Evolutionary conservation across 1,140 invertebrate species (phyloP).

Genomic region (Lucilia sericata): DNA sequence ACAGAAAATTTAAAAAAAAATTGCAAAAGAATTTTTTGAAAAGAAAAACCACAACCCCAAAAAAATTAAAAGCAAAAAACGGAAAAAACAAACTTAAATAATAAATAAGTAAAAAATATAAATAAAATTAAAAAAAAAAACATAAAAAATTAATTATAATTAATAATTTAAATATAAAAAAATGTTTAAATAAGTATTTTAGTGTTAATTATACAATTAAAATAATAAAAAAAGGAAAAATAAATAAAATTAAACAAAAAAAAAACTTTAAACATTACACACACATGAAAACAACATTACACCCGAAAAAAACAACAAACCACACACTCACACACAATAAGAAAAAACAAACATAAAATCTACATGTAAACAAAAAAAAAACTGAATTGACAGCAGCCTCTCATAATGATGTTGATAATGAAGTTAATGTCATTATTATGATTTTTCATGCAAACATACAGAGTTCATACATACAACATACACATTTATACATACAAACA

Average conservation of each 20-base stretch:
- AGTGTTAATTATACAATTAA: constrained; percentile 68
- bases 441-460: not conserved
- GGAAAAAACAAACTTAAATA: constrained; percentile 34
- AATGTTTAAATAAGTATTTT: constrained; percentile 68
- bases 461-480: no score
- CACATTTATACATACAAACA: constrained; percentile 6
- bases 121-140: constrained; percentile 36
- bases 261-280: no score
- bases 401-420: not conserved
- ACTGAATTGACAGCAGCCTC: not conserved
- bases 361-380: constrained; percentile 19
- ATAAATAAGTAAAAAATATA: constrained; percentile 10
- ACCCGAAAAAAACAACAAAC: constrained; percentile 36
- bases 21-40: not conserved
- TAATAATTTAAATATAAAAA: constrained; percentile 51
- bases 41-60: not conserved
- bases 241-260: constrained; percentile 37
- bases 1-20: constrained; percentile 16
- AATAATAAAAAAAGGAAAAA: constrained; percentile 61
- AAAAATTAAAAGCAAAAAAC: constrained; percentile 14
- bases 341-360: not conserved
- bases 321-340: not conserved
- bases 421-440: not conserved
- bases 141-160: constrained; percentile 44
- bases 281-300: constrained; percentile 51